These are phyloP conservation scores for Scleropages formosus DNA, from an alignment of 2,797 vertebrate genomes.

Conservation along the genomic window DNA sequence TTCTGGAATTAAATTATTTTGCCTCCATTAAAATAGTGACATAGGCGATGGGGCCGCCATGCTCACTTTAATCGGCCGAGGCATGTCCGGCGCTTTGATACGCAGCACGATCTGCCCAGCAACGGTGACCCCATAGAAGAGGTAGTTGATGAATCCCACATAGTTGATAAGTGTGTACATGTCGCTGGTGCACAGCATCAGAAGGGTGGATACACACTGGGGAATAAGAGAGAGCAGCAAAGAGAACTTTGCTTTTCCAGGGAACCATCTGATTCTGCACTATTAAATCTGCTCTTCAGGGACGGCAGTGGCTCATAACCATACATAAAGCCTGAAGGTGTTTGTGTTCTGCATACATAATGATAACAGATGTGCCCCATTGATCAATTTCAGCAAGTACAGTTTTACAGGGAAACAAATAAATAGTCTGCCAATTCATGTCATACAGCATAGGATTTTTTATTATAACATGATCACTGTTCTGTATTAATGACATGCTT, in stretches of 20 bases:
- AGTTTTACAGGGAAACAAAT: too few relatives aligned
- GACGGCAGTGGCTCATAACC: background rate
- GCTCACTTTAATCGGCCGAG: slow-evolving; percentile 71
- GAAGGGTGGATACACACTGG: slow-evolving; percentile 71
- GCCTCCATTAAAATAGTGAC: background rate
- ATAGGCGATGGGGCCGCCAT: background rate
- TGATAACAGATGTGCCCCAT: too few relatives aligned
- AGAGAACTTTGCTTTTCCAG: background rate
- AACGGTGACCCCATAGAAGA: slow-evolving; percentile 76
- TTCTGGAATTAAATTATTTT: background rate
- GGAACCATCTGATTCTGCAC: background rate
- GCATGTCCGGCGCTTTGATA: slow-evolving; percentile 64
- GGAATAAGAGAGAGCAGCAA: background rate
- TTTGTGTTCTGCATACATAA: too few relatives aligned
- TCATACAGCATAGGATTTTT: too few relatives aligned
- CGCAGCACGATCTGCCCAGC: slow-evolving; percentile 75
- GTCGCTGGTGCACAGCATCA: slow-evolving; percentile 78
- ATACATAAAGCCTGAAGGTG: background rate
- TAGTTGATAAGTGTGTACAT: slow-evolving; percentile 81
- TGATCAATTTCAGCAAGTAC: too few relatives aligned
- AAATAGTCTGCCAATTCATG: too few relatives aligned
- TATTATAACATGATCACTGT: too few relatives aligned
- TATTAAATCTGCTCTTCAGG: background rate
- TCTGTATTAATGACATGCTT: too few relatives aligned
- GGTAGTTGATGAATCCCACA: slow-evolving; percentile 78